Base-by-base conservation (phyloP, 2,113 vertebrate species). In the Pao palembangensis region DNA sequence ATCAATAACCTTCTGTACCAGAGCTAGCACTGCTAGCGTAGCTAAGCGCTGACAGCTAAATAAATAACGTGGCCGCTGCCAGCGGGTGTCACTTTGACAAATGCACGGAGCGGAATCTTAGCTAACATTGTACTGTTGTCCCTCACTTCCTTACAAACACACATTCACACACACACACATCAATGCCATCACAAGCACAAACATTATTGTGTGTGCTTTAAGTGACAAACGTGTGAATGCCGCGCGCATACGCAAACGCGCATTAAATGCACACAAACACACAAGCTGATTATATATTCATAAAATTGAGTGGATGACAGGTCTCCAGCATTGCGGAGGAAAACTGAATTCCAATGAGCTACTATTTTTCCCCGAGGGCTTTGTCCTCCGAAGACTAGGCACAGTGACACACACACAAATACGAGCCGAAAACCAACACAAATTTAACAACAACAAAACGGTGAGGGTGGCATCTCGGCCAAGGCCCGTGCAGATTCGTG, bases 301-400 rank as follows among this genome's bases (percentile, higher is more conserved):
- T 83, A 84, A 86, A 80, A 69, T 69, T 84, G 79, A 87, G 84
- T 87, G 78, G 83, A 80, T 89, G 84, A 83, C 84, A 80, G 77
- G 76, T 85, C 76, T 78, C 74, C 74, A 80, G 80, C 76, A 75
- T 67, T 58, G 65, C 62, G n/a, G 75, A 68, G 76, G 55, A 62
- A 85, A 71, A 80, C 50, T 78, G 85, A 87, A 88, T 89, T 83
- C 75, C 78, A 88, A 88, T 79, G 76, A 84, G 80, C 68, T 64
- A 21, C 65, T 59, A 71, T 87, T 77, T 75, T 75, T 67, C 68
- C 68, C 83, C 12, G 13, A 80, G 72, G 83, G 76, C 70, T 50
- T 53, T 38, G 61, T 65, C 83, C 64, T 82, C 70, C 58, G 59
- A 56, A 75, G 59, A 83, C 48, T 51, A 44, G 62, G 75, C 25